Conservation (phyloP, 2,797 vertebrate genomes). For the Oreortyx pictus region DNA sequence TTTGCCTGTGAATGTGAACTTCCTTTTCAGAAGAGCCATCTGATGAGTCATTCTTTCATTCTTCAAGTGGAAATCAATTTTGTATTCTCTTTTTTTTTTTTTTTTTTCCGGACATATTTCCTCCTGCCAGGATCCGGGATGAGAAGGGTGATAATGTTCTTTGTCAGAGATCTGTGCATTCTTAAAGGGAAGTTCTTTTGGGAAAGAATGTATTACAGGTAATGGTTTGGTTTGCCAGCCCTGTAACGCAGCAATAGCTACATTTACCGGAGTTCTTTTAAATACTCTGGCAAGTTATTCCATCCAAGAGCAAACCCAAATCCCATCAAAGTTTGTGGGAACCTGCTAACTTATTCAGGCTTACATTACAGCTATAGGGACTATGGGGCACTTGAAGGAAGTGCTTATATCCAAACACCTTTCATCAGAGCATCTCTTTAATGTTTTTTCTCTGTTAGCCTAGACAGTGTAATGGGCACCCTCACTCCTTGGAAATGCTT, state of each 20-base stretch:
- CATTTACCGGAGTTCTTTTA: slow-evolving; percentile 1
- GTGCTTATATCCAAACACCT: neutral
- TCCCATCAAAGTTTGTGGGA: neutral
- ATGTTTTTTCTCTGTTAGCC: neutral
- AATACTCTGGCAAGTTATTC: neutral
- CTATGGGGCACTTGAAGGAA: neutral
- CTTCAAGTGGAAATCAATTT: slow-evolving; percentile 31
- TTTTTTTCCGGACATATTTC: neutral
- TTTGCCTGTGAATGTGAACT: neutral
- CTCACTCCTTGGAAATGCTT: neutral
- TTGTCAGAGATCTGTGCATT: slow-evolving; percentile 31
- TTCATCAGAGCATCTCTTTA: neutral
- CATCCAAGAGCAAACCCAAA: slow-evolving; percentile 15
- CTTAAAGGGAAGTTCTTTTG: slow-evolving; percentile 9
- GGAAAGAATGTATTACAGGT: slow-evolving; percentile 40
- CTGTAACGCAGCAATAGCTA: slow-evolving; percentile 15
- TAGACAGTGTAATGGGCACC: neutral
- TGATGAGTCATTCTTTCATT: slow-evolving; percentile 21
- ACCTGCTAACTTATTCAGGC: neutral
- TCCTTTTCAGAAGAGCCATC: neutral
- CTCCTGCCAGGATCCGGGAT: slow-evolving; percentile 9
- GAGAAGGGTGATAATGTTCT: slow-evolving; percentile 33
- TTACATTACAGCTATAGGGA: neutral
- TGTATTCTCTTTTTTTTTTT: neutral
- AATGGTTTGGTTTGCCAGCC: slow-evolving; percentile 63